phyloP scores from a whole-genome alignment of 2,888 invertebrate genomes.

The Lamproptera curius region DNA sequence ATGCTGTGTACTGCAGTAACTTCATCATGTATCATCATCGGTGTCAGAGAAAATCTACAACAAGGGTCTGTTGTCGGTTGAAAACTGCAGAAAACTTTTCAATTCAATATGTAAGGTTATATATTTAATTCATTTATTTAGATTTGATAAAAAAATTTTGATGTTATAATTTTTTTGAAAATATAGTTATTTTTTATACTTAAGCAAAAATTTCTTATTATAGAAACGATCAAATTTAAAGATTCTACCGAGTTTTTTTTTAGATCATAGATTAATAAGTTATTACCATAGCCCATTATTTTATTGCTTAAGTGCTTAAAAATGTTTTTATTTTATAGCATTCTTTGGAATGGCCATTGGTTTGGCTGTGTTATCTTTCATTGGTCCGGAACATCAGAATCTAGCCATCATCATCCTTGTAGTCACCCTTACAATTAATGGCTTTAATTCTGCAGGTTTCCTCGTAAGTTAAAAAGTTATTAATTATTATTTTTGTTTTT shows the following conservation, averaged over 20 bases:
- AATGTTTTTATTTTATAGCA: slow-evolving; percentile 68
- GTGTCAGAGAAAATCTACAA: slow-evolving; percentile 74
- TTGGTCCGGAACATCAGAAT: slow-evolving; percentile 45
- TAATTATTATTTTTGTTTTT: slow-evolving; percentile 6
- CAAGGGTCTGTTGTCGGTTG: slow-evolving; percentile 41
- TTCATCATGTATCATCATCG: slow-evolving; percentile 78
- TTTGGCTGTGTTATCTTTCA: slow-evolving; percentile 77
- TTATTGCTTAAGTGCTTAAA: too few species aligned
- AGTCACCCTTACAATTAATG: slow-evolving; percentile 79
- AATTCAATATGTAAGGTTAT: slow-evolving; percentile 72
- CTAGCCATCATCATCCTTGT: slow-evolving; percentile 80
- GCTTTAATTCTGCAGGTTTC: slow-evolving; percentile 83
- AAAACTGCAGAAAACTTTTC: slow-evolving; percentile 65
- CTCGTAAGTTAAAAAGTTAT: too few species aligned
- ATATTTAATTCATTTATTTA: too few species aligned
- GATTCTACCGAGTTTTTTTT: too few species aligned
- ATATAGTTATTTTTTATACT: too few species aligned
- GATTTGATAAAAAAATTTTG: too few species aligned
- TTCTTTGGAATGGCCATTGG: slow-evolving; percentile 80
- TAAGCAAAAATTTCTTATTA: too few species aligned
- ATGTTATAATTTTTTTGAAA: too few species aligned
- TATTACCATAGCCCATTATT: too few species aligned
- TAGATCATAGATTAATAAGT: too few species aligned
- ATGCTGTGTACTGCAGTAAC: too few species aligned
- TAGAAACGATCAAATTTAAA: too few species aligned